phyloP scores from a whole-genome alignment of 2,888 invertebrate species.

The Drosophila paranaensis region DNA sequence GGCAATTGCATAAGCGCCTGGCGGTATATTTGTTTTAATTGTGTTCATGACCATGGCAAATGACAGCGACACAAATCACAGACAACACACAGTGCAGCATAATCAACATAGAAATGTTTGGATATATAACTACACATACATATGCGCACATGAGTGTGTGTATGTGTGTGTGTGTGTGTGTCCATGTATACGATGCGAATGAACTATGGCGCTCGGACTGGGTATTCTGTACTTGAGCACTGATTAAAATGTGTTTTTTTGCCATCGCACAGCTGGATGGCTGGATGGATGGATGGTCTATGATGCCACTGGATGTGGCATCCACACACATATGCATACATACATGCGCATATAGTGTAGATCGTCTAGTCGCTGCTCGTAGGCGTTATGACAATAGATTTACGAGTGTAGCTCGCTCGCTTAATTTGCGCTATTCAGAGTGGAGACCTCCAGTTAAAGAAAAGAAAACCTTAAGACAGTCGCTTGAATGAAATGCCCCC shows the following conservation, averaged over 20 bases:
- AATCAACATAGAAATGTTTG: slow-evolving; percentile 63
- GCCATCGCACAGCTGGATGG: slow-evolving; percentile 38
- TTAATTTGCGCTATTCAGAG: slow-evolving; percentile 75
- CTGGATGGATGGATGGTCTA: slow-evolving; percentile 31
- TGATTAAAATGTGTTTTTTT: slow-evolving; percentile 75
- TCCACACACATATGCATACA: background rate
- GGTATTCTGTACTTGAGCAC: slow-evolving; percentile 73
- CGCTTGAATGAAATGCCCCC: slow-evolving; percentile 83
- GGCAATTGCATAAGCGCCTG: slow-evolving; percentile 41
- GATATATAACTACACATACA: background rate
- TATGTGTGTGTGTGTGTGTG: slow-evolving; percentile 1
- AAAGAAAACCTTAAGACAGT: slow-evolving; percentile 71
- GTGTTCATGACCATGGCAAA: slow-evolving; percentile 76
- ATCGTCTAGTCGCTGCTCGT: slow-evolving; percentile 56
- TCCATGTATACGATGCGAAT: slow-evolving; percentile 41
- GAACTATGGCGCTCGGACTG: slow-evolving; percentile 57
- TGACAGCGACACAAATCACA: slow-evolving; percentile 38
- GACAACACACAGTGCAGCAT: slow-evolving; percentile 50
- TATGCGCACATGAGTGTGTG: slow-evolving; percentile 3
- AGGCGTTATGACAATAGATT: slow-evolving; percentile 79
- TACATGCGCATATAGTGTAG: slow-evolving; percentile 1
- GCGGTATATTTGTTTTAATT: slow-evolving; percentile 57
- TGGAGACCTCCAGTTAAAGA: slow-evolving; percentile 52
- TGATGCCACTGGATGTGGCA: slow-evolving; percentile 49
- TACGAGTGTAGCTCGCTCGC: slow-evolving; percentile 66